Conservation (phyloP, 2,888 invertebrate genomes). For the Holacanthella duospinosa region DNA sequence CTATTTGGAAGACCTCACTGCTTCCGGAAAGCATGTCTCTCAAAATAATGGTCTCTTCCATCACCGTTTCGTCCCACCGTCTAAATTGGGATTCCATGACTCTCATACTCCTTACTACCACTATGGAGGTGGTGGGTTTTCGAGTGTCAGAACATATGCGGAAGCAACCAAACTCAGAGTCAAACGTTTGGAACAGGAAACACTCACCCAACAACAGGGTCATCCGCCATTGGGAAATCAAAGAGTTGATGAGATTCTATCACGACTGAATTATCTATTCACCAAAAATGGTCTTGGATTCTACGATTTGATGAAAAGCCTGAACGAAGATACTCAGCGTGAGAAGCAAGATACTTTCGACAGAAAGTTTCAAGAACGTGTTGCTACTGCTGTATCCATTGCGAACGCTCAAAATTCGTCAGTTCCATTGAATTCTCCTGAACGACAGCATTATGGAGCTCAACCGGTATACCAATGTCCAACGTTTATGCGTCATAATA, state of each 20-base stretch:
- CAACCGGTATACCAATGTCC: too few species aligned
- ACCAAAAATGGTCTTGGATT: slow-evolving; percentile 25
- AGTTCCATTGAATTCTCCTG: slow-evolving; percentile 3
- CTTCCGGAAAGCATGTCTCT: too few species aligned
- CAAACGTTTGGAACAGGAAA: neutral
- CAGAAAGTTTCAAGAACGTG: neutral
- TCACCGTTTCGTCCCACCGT: slow-evolving; percentile 1
- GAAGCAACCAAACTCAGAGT: neutral
- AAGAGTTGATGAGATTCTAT: slow-evolving; percentile 21
- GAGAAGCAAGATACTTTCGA: neutral
- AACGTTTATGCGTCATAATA: too few species aligned
- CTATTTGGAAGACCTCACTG: neutral
- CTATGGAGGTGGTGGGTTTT: neutral
- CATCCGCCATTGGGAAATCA: neutral
- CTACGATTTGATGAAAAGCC: slow-evolving; percentile 16
- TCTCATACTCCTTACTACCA: neutral
- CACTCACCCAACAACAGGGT: neutral
- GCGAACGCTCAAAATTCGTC: neutral
- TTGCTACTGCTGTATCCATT: neutral
- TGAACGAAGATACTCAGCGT: slow-evolving; percentile 21
- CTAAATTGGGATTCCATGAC: neutral
- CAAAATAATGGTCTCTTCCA: too few species aligned
- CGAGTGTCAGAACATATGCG: neutral
- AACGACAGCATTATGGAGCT: neutral
- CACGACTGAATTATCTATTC: slow-evolving; percentile 23